Conservation (phyloP, 2,888 invertebrate genomes). For the Drosophila multiciliata region DNA sequence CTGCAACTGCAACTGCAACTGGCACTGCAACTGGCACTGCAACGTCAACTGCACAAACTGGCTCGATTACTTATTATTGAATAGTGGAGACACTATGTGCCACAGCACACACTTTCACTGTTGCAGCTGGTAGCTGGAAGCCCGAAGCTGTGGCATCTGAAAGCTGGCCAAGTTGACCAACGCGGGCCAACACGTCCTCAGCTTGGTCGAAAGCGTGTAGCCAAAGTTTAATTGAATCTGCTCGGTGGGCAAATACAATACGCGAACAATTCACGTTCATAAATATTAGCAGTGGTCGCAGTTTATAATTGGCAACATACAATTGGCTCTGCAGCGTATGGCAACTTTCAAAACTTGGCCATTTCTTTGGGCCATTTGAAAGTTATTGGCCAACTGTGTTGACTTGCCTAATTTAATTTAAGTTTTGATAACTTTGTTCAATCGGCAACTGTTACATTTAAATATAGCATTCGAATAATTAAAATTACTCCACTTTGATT, state of each 20-base stretch:
- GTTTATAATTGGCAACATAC: slow-evolving; percentile 66
- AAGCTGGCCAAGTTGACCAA: slow-evolving; percentile 2
- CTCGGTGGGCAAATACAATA: slow-evolving; percentile 31
- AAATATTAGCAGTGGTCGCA: background rate
- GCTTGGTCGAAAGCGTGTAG: slow-evolving; percentile 76
- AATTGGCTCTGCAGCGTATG: slow-evolving; percentile 42
- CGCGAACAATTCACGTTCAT: slow-evolving; percentile 34
- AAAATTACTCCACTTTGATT: background rate
- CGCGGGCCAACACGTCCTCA: slow-evolving; percentile 54
- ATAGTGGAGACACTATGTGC: slow-evolving; percentile 5
- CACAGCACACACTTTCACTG: slow-evolving; percentile 63
- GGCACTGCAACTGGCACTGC: slow-evolving; percentile 36
- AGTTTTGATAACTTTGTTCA: background rate
- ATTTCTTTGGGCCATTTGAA: slow-evolving; percentile 65
- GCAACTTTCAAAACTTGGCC: slow-evolving; percentile 74
- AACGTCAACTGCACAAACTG: slow-evolving; percentile 33
- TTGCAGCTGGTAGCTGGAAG: slow-evolving; percentile 16
- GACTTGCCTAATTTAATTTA: slow-evolving; percentile 18
- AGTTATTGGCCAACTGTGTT: slow-evolving; percentile 65
- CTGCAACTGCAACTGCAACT: slow-evolving; percentile 33
- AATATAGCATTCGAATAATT: background rate
- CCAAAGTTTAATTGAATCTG: slow-evolving; percentile 77
- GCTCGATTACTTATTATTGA: slow-evolving; percentile 38
- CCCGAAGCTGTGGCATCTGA: background rate
- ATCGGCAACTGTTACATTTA: background rate